Evolutionary conservation across 1,140 invertebrate genomes (phyloP).

Genomic region (Drosophila baimaii): DNA sequence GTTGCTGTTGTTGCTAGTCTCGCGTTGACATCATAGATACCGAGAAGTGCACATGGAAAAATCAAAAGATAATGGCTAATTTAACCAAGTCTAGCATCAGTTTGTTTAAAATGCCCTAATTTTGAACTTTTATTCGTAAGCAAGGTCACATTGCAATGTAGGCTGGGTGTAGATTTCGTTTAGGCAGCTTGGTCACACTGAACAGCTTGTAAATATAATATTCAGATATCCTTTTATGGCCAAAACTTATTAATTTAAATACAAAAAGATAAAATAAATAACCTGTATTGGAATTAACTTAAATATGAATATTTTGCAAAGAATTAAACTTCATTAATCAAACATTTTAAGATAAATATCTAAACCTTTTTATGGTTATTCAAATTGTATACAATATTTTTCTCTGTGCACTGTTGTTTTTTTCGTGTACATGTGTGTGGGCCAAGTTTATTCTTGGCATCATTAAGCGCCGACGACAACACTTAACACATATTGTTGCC

Average conservation of each 20-base stretch:
- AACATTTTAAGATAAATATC: neutral
- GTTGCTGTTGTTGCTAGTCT: constrained; percentile 25
- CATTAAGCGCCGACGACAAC: constrained; percentile 75
- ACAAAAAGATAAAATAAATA: no score
- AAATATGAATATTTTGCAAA: no score
- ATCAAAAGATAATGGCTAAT: neutral
- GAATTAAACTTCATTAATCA: no score
- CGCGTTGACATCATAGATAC: constrained; percentile 42
- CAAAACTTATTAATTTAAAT: neutral
- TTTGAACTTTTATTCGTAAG: accelerated
- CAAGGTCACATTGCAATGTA: neutral
- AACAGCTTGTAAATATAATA: neutral
- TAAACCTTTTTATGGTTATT: neutral
- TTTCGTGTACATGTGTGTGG: constrained; percentile 31
- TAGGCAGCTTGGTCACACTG: neutral
- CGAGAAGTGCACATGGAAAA: constrained; percentile 19
- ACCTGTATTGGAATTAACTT: neutral
- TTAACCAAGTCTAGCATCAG: neutral
- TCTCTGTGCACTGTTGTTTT: neutral
- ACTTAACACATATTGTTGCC: constrained; percentile 75
- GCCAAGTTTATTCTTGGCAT: constrained; percentile 78
- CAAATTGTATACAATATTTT: neutral
- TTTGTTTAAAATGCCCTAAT: neutral
- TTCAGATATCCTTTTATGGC: neutral
- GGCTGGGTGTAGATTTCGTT: neutral